Conservation (phyloP, 2,888 invertebrate species). For the Caenorhabditis doughertyi region DNA sequence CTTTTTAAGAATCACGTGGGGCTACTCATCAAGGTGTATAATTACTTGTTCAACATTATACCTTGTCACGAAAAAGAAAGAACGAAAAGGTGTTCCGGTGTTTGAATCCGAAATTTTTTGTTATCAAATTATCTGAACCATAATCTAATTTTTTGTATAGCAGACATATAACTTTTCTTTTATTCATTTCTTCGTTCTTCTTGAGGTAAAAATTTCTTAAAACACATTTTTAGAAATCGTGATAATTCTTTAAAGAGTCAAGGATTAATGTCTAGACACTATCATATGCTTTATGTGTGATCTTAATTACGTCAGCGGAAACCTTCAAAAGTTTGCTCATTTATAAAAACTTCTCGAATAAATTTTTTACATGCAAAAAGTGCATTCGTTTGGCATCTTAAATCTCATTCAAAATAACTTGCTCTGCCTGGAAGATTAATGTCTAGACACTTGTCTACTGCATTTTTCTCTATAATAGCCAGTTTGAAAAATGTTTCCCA, state of each 20-base stretch:
- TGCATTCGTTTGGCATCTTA: background rate
- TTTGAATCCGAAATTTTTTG: no score
- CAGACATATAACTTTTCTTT: no score
- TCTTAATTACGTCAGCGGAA: background rate
- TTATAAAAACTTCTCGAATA: background rate
- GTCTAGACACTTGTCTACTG: background rate
- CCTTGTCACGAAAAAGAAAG: no score
- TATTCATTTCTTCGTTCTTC: no score
- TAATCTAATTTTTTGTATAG: no score
- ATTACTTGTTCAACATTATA: no score
- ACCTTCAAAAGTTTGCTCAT: background rate
- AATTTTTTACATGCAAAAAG: background rate
- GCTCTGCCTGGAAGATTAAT: background rate
- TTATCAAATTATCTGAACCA: no score
- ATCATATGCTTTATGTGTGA: conserved; percentile 1
- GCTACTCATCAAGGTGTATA: no score
- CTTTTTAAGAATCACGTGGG: no score
- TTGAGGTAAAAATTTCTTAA: background rate
- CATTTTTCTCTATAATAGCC: background rate
- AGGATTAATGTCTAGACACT: conserved; percentile 19
- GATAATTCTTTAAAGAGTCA: background rate
- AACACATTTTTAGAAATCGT: background rate
- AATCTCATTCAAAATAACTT: background rate
- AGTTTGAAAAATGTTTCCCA: background rate
- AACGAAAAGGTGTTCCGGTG: no score